Evolutionary conservation across 2,888 invertebrate species (phyloP).

Genomic region (Ethmia dodecea): DNA sequence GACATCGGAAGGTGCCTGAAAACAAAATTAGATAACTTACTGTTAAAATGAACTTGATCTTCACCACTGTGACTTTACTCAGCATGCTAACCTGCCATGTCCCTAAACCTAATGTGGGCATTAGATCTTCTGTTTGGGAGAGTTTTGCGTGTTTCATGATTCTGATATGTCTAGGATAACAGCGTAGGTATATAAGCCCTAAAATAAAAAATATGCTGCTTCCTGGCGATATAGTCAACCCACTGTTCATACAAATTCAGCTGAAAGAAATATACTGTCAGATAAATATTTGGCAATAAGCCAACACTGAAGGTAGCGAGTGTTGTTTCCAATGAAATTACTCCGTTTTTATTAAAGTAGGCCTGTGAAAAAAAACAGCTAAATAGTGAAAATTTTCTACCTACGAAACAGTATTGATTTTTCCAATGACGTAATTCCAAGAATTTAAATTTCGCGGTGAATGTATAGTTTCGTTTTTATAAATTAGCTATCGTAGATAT

Average conservation of each 20-base stretch:
- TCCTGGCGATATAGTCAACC: too few relatives aligned
- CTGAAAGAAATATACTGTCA: slow-evolving; percentile 37
- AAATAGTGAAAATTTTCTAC: slow-evolving; percentile 2
- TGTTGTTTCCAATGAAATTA: neutral
- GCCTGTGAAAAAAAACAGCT: slow-evolving; percentile 8
- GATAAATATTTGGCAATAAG: slow-evolving; percentile 45
- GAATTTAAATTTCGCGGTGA: slow-evolving; percentile 39
- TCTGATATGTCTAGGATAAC: slow-evolving; percentile 35
- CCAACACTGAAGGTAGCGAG: slow-evolving; percentile 30
- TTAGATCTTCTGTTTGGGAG: slow-evolving; percentile 68
- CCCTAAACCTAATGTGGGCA: slow-evolving; percentile 85
- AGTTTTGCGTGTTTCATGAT: slow-evolving; percentile 66
- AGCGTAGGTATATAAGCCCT: slow-evolving; percentile 24
- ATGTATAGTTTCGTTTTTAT: too few relatives aligned
- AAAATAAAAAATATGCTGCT: slow-evolving; percentile 28
- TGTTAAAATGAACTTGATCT: neutral
- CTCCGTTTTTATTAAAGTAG: too few relatives aligned
- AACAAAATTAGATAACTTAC: slow-evolving; percentile 16
- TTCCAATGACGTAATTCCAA: slow-evolving; percentile 28
- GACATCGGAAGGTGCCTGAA: slow-evolving; percentile 80
- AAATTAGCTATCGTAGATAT: too few relatives aligned
- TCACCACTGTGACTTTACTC: neutral
- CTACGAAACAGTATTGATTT: slow-evolving; percentile 30
- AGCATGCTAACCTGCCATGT: slow-evolving; percentile 80
- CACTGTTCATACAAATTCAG: slow-evolving; percentile 34